Evolutionary conservation across 2,113 vertebrate species (phyloP).

Genomic region (Psammodynastes pulverulentus): DNA sequence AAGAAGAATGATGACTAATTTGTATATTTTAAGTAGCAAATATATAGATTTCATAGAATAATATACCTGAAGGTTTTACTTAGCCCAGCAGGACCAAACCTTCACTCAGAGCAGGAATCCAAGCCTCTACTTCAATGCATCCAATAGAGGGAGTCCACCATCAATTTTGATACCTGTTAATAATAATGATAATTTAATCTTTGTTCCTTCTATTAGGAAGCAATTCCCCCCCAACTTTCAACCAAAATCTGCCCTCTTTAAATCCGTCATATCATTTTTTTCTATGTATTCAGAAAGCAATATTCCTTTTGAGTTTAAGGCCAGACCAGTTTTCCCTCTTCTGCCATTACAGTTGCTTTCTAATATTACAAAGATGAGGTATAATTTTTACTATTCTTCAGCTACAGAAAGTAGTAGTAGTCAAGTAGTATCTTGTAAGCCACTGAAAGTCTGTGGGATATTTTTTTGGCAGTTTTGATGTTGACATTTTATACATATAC

Average conservation of each 20-base stretch:
- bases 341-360: not conserved
- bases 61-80: not conserved
- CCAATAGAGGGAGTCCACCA: not conserved
- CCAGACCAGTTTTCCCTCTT: not conserved
- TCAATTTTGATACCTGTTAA: not conserved
- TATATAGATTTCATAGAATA: not conserved
- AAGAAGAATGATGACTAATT: not conserved
- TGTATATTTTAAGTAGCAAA: not conserved
- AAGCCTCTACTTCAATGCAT: not conserved
- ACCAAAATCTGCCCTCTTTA: not conserved
- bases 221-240: not conserved
- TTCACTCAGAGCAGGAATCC: not conserved
- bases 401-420: not conserved
- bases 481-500: not conserved
- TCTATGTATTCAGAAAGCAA: not conserved
- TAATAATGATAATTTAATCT: too few relatives aligned
- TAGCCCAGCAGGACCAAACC: not conserved
- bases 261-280: not conserved
- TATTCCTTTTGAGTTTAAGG: not conserved
- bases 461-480: not conserved
- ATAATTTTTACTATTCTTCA: not conserved
- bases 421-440: not conserved
- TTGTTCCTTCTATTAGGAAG: not conserved
- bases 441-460: not conserved
- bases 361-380: not conserved